These are phyloP conservation scores for Cordylochernes scorpioides DNA, from an alignment of 2,888 invertebrate genomes.

Conservation along the genomic window DNA sequence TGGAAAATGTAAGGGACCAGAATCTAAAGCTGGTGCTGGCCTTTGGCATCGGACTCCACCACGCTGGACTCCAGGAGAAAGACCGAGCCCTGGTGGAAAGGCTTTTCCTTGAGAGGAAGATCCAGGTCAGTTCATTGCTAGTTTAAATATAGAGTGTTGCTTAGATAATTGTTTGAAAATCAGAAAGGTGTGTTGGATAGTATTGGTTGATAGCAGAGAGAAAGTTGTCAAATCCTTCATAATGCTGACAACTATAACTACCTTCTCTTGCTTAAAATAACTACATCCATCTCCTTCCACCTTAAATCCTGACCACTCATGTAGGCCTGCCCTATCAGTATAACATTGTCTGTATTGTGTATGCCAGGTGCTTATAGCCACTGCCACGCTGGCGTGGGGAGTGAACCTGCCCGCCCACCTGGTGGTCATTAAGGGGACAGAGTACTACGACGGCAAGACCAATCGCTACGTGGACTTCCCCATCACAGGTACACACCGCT, in stretches of 20 bases:
- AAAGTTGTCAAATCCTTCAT: no score
- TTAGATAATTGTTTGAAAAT: no score
- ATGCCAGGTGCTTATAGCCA: conserved; percentile 57
- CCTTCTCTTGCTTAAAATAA: no score
- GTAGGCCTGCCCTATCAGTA: no score
- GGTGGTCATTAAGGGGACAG: conserved; percentile 94
- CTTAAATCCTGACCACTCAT: no score
- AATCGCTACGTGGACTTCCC: conserved; percentile 97
- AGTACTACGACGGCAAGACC: conserved; percentile 88
- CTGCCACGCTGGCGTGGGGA: conserved; percentile 95
- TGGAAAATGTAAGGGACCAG: conserved; percentile 35
- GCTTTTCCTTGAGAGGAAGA: conserved; percentile 73
- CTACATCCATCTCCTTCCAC: no score
- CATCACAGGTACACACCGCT: conserved; percentile 64
- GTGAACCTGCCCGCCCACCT: conserved; percentile 95
- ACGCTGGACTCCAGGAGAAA: conserved; percentile 78
- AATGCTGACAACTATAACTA: no score
- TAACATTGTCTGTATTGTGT: no score
- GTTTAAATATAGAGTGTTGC: neutral
- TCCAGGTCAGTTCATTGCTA: conserved; percentile 37
- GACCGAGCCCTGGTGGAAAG: conserved; percentile 78
- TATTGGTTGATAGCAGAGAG: no score
- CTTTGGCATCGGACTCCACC: conserved; percentile 95
- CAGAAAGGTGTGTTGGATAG: no score
- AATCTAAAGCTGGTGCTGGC: conserved; percentile 73